A percentile compares a stretch with the other conserved stretches of the same genome.
These are phyloP conservation scores for Cheirogaleus major DNA, from an alignment of 2,797 vertebrate species.

Conservation along the genomic window DNA sequence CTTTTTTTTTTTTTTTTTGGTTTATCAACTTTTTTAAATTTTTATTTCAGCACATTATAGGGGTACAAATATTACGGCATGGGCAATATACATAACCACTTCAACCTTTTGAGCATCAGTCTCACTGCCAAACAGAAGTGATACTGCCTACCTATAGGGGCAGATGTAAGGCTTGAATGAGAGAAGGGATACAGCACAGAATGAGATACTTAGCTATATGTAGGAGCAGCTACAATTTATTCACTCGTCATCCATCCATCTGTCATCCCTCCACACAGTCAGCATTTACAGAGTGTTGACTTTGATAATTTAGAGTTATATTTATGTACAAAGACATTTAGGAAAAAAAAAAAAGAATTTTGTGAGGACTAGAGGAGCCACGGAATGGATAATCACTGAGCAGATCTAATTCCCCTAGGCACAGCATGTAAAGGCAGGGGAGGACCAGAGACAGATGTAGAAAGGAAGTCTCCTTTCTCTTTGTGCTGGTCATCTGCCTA, in stretches of 20 bases:
- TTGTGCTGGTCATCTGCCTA: neutral
- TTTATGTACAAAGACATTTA: neutral
- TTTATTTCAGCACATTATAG: too few relatives aligned
- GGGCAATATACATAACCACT: too few relatives aligned
- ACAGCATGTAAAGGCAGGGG: neutral
- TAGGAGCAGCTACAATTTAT: neutral
- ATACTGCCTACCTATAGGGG: neutral
- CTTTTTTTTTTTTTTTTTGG: too few relatives aligned
- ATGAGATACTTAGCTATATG: neutral
- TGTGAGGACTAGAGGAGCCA: neutral
- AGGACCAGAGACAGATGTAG: neutral
- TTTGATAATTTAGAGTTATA: neutral
- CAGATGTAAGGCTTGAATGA: neutral
- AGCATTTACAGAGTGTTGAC: neutral
- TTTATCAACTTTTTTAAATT: too few relatives aligned
- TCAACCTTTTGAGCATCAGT: neutral
- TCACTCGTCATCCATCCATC: neutral
- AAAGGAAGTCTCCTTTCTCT: neutral
- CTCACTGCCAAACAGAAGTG: neutral
- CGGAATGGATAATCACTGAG: neutral
- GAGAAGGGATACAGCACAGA: neutral
- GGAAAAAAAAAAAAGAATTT: neutral
- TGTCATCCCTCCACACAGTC: neutral
- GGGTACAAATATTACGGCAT: too few relatives aligned
- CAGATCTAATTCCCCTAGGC: neutral